Conservation (phyloP, 2,888 invertebrate genomes). For the Shargacucullia verbasci region DNA sequence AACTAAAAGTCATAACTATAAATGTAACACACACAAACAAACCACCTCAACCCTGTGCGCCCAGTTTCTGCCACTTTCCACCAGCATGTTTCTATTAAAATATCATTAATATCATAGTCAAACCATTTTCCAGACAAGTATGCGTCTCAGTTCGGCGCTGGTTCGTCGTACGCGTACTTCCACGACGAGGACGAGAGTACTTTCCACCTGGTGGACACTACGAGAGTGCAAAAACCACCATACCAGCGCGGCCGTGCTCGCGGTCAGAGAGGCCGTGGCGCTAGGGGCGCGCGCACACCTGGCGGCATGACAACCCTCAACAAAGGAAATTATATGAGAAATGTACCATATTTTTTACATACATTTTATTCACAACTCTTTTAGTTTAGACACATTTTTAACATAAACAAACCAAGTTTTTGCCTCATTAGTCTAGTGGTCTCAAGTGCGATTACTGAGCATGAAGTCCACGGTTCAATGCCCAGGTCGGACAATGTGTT, state of each 20-base stretch:
- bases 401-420: too few relatives aligned
- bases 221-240: conserved; percentile 95
- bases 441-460: too few relatives aligned
- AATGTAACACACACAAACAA: conserved; percentile 2
- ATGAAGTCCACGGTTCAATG: too few relatives aligned
- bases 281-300: conserved; percentile 91
- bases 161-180: conserved; percentile 99
- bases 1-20: neutral
- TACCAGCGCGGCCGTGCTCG: conserved; percentile 98
- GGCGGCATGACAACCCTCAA: conserved; percentile 94
- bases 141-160: conserved; percentile 97
- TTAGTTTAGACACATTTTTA: too few relatives aligned
- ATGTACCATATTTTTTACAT: conserved; percentile 22
- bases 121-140: conserved; percentile 92
- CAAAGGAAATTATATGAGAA: conserved; percentile 88
- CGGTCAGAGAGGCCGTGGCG: conserved; percentile 92
- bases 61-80: neutral
- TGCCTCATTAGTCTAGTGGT: too few relatives aligned
- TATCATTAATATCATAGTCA: neutral
- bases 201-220: conserved; percentile 99
- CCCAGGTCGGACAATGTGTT: too few relatives aligned
- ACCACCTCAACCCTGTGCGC: neutral
- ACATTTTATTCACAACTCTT: neutral
- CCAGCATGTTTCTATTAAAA: conserved; percentile 18
- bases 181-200: conserved; percentile 99